phyloP scores from a whole-genome alignment of 2,113 vertebrate species.

The rat (Rattus norvegicus) region DNA sequence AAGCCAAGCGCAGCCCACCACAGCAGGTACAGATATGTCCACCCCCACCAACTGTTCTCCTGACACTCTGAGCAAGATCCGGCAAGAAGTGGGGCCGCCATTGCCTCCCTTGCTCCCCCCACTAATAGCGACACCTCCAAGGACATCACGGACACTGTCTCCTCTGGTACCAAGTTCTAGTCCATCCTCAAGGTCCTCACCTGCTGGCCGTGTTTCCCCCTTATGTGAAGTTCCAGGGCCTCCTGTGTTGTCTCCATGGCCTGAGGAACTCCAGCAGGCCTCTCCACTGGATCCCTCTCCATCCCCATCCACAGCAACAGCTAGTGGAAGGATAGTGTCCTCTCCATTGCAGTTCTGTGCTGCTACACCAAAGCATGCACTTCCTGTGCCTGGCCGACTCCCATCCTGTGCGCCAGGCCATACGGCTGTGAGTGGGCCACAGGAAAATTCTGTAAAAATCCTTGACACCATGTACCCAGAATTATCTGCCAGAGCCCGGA shows the following conservation, averaged over 20 bases:
- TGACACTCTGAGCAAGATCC: constrained; percentile 87
- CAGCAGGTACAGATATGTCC: constrained; percentile 78
- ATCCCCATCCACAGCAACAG: constrained; percentile 80
- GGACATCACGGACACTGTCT: constrained; percentile 78
- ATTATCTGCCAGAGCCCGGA: constrained; percentile 94
- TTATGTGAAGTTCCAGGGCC: constrained; percentile 74
- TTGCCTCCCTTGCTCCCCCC: constrained; percentile 92
- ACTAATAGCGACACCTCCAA: constrained; percentile 91
- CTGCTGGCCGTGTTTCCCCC: constrained; percentile 84
- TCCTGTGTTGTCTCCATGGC: constrained; percentile 80
- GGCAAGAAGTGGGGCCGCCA: constrained; percentile 93
- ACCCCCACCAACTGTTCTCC: constrained; percentile 74
- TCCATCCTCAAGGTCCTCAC: constrained; percentile 87
- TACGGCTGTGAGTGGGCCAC: constrained; percentile 81
- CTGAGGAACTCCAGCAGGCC: constrained; percentile 67
- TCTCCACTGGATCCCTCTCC: constrained; percentile 86
- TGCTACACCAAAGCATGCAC: constrained; percentile 96
- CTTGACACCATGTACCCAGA: constrained; percentile 97
- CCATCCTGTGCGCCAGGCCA: constrained; percentile 86
- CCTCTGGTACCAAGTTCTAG: constrained; percentile 83
- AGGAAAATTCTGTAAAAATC: constrained; percentile 96
- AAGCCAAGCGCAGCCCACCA: constrained; percentile 56
- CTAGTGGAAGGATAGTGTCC: constrained; percentile 83
- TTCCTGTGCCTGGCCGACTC: constrained; percentile 95
- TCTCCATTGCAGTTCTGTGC: constrained; percentile 97